These are phyloP conservation scores for Dryomyza anilis DNA, from an alignment of 2,888 invertebrate genomes.

Conservation along the genomic window DNA sequence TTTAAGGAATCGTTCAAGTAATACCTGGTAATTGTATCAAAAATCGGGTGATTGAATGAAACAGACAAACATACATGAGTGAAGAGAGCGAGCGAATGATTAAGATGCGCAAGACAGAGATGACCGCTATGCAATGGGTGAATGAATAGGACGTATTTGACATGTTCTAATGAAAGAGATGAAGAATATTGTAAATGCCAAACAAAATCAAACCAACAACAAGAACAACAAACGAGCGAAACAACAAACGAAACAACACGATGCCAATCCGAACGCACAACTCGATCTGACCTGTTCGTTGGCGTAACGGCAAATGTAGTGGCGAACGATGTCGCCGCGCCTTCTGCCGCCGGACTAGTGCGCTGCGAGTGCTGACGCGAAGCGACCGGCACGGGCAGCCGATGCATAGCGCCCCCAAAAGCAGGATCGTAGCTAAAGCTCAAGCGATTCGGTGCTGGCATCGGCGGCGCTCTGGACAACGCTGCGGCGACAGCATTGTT, in stretches of 20 bases:
- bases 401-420: slow-evolving; percentile 44
- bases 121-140: neutral
- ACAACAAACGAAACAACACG: slow-evolving; percentile 35
- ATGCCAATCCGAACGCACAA: slow-evolving; percentile 30
- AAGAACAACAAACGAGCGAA: slow-evolving; percentile 15
- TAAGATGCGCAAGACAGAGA: neutral
- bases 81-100: neutral
- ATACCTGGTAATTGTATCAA: too few relatives aligned
- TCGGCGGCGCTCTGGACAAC: too few relatives aligned
- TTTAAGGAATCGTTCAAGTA: neutral
- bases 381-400: slow-evolving; percentile 42
- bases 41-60: too few relatives aligned
- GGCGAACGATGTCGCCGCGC: slow-evolving; percentile 27
- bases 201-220: slow-evolving; percentile 23
- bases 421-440: slow-evolving; percentile 54
- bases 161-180: slow-evolving; percentile 14
- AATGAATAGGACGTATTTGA: too few relatives aligned
- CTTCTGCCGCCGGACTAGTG: slow-evolving; percentile 21
- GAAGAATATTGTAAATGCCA: slow-evolving; percentile 27
- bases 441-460: slow-evolving; percentile 28
- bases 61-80: neutral
- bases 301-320: slow-evolving; percentile 22
- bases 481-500: too few relatives aligned
- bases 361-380: slow-evolving; percentile 33
- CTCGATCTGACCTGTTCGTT: slow-evolving; percentile 34